Conservation (phyloP, 2,888 invertebrate genomes). For the Caenorhabditis angaria region DNA sequence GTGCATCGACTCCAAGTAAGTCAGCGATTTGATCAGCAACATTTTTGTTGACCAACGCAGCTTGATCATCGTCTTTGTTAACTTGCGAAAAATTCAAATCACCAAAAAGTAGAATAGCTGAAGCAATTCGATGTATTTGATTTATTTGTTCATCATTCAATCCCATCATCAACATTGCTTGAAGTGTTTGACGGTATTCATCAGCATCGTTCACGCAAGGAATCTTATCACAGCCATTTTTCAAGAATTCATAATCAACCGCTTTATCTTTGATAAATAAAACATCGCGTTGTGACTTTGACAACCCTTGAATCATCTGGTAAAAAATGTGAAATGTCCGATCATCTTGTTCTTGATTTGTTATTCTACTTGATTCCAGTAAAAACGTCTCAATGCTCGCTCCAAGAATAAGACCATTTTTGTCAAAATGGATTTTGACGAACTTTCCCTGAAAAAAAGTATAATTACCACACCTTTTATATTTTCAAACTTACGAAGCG, state of each 20-base stretch:
- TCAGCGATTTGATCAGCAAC: constrained; percentile 90
- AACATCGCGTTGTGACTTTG: constrained; percentile 72
- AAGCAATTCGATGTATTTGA: constrained; percentile 91
- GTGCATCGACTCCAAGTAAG: constrained; percentile 86
- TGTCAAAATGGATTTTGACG: constrained; percentile 99
- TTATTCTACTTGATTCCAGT: constrained; percentile 96
- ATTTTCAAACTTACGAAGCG: too few species aligned
- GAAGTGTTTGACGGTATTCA: constrained; percentile 90
- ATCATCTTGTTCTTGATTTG: constrained; percentile 95
- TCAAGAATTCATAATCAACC: constrained; percentile 89
- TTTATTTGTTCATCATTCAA: constrained; percentile 91
- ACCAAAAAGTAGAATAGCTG: constrained; percentile 92
- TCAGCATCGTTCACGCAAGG: constrained; percentile 89
- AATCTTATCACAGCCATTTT: constrained; percentile 83
- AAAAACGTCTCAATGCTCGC: constrained; percentile 99
- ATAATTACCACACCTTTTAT: too few species aligned
- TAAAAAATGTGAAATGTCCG: constrained; percentile 99
- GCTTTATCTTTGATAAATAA: constrained; percentile 92
- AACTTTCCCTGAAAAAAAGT: too few species aligned
- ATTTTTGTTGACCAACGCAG: constrained; percentile 95
- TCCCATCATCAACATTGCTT: constrained; percentile 98
- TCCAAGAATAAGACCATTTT: constrained; percentile 97
- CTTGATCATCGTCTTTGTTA: constrained; percentile 92
- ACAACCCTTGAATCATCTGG: constrained; percentile 90
- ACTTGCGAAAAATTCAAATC: constrained; percentile 99